Conservation (phyloP, 2,113 vertebrate species). For the Hucho hucho region DNA sequence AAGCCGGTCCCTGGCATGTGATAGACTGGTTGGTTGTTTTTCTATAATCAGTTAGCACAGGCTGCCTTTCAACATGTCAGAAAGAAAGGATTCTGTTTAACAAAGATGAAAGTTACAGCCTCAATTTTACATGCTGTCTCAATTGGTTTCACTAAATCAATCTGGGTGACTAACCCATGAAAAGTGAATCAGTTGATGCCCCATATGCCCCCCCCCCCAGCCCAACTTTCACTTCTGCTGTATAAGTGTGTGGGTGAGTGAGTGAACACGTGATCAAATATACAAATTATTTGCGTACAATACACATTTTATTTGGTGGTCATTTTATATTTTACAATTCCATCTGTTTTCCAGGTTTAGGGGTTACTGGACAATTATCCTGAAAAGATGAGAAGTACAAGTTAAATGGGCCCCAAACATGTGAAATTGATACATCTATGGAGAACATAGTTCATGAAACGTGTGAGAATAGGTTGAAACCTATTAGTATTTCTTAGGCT, state of each 20-base stretch:
- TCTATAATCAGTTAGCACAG: conserved; percentile 63
- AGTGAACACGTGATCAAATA: neutral
- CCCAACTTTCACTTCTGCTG: conserved; percentile 23
- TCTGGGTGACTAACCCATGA: conserved; percentile 56
- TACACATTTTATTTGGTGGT: no score
- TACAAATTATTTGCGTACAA: no score
- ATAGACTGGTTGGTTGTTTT: conserved; percentile 57
- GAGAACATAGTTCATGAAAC: no score
- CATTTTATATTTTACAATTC: no score
- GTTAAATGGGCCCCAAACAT: no score
- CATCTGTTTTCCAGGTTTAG: no score
- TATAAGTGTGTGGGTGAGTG: conserved; percentile 11
- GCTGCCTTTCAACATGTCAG: conserved; percentile 52
- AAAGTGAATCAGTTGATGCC: conserved; percentile 49
- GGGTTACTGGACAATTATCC: no score
- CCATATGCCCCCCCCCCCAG: conserved; percentile 27
- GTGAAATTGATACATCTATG: no score
- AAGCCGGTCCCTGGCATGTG: conserved; percentile 59
- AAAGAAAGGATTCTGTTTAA: conserved; percentile 66
- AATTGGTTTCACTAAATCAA: conserved; percentile 74
- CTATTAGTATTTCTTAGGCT: no score
- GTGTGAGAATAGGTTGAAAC: no score
- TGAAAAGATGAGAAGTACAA: no score
- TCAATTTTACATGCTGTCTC: conserved; percentile 55
- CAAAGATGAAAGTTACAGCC: conserved; percentile 60